These are phyloP conservation scores for Theristus sp. DNA, from an alignment of 2,888 invertebrate species.

Conservation along the genomic window DNA sequence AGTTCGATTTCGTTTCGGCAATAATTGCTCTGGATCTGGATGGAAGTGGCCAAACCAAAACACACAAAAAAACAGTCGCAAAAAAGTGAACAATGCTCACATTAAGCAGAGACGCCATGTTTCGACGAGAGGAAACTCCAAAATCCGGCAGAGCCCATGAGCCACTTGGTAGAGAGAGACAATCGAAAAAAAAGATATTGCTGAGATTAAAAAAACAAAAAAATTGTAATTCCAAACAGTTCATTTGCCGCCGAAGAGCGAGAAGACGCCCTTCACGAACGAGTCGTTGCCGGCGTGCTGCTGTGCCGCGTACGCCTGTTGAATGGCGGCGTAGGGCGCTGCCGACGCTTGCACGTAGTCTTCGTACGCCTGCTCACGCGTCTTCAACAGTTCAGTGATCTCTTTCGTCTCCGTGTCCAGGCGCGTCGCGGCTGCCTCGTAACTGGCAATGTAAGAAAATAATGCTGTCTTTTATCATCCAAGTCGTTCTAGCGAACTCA, in stretches of 20 bases:
- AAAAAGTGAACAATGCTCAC: too few species aligned
- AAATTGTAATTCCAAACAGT: too few species aligned
- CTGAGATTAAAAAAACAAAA: too few species aligned
- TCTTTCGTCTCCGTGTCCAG: conserved; percentile 8
- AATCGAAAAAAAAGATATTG: background rate
- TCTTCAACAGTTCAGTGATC: conserved; percentile 5
- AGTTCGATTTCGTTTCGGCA: too few species aligned
- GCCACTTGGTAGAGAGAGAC: background rate
- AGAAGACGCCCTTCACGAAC: background rate
- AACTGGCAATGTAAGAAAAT: too few species aligned
- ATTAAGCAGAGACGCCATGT: too few species aligned
- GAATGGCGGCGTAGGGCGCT: conserved; percentile 1
- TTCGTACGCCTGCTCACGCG: conserved; percentile 6
- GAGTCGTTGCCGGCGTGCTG: background rate
- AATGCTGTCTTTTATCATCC: background rate
- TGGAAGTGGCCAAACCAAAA: too few species aligned
- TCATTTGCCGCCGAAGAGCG: background rate
- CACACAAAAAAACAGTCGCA: background rate
- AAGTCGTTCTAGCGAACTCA: too few species aligned
- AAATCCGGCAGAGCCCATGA: background rate
- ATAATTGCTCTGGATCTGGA: too few species aligned
- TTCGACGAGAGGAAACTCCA: background rate
- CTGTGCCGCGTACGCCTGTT: background rate
- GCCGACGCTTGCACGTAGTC: conserved; percentile 1
- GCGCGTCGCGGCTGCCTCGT: conserved; percentile 4